Evolutionary conservation across 2,888 invertebrate species (phyloP), one percentile per base, ranked within the genome.

Genomic region (Poecilobothrus nobilitatus): DNA sequence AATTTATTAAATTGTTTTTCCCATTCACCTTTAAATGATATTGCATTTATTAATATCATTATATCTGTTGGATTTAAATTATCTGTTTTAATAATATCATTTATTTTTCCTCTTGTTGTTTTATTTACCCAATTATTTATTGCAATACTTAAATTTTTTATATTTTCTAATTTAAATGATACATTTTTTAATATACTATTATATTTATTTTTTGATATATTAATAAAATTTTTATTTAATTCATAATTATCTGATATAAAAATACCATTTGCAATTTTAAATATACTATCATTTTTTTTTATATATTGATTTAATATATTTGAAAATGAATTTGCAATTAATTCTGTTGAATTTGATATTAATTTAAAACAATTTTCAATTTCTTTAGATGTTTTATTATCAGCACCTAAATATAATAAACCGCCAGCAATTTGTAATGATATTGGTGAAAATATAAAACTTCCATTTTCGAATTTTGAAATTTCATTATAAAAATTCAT

Each of bases 21-120:
- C 95, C 95, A 95, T 66, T 85, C 83, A n/a, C 91, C 91, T 83
- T 94, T 94, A 83, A 95, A 95, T 78, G 94, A 92, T 20, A 95
- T 86, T 1, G 94, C 94, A 78, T 94, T 95, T 0, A 93, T 85
- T 6, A 95, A 84, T 10, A 95, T 89, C 72, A 94, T 76, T 20
- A 88, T 83, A 0, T 92, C 91, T 27, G 27, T 4, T 27, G 27
- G 27, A 27, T 27, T 27, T 27, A 27, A 27, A 27, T 27, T 27
- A 4, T 27, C 27, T 0, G 86, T 27, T 12, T 0, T 84, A 77
- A 65, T 97, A 83, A 8, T 97, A 83, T 74, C 94, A 85, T 73
- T 89, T 71, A 97, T 97, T 79, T 90, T 92, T 9, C 90, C 83
- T 66, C 91, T 88, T 0, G 97, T 97, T 77, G 92, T 87, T 10